Conservation (phyloP, 2,797 vertebrate genomes). For the Salarias fasciatus region DNA sequence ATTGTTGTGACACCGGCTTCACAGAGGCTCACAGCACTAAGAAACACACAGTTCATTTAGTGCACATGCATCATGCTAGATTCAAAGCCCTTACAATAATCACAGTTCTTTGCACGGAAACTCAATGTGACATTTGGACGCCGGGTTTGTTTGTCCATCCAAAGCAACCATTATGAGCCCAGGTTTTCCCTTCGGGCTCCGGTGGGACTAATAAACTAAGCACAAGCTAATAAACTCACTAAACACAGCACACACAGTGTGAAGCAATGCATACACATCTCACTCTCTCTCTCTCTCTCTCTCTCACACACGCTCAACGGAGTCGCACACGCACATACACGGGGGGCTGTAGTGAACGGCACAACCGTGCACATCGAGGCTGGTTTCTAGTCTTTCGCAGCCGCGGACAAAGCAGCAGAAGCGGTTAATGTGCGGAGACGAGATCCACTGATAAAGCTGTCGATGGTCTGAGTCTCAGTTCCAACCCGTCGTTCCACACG, state of each 20-base stretch:
- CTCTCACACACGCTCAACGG: slow-evolving; percentile 17
- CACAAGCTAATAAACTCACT: slow-evolving; percentile 65
- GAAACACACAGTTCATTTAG: slow-evolving; percentile 75
- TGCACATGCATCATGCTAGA: slow-evolving; percentile 81
- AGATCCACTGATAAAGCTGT: slow-evolving; percentile 45
- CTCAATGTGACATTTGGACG: slow-evolving; percentile 30
- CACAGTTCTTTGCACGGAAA: slow-evolving; percentile 59
- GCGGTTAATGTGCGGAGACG: slow-evolving; percentile 44
- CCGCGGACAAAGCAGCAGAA: slow-evolving; percentile 51
- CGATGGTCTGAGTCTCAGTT: slow-evolving; percentile 9
- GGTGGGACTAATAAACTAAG: slow-evolving; percentile 65
- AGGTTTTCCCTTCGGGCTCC: slow-evolving; percentile 42
- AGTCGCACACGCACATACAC: slow-evolving; percentile 13
- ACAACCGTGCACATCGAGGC: slow-evolving; percentile 59
- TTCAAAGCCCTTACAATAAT: slow-evolving; percentile 76
- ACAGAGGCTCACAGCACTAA: slow-evolving; percentile 79
- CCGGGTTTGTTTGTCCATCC: slow-evolving; percentile 24
- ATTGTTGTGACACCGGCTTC: slow-evolving; percentile 64
- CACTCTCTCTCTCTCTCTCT: slow-evolving; percentile 1
- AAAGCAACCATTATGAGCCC: slow-evolving; percentile 31
- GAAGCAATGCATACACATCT: slow-evolving; percentile 36
- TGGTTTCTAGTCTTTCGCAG: slow-evolving; percentile 48
- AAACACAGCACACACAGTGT: slow-evolving; percentile 56
- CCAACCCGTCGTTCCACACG: background rate
- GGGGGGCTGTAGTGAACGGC: slow-evolving; percentile 63